Conservation (phyloP, 2,888 invertebrate genomes). For the Drosophila siamana region DNA sequence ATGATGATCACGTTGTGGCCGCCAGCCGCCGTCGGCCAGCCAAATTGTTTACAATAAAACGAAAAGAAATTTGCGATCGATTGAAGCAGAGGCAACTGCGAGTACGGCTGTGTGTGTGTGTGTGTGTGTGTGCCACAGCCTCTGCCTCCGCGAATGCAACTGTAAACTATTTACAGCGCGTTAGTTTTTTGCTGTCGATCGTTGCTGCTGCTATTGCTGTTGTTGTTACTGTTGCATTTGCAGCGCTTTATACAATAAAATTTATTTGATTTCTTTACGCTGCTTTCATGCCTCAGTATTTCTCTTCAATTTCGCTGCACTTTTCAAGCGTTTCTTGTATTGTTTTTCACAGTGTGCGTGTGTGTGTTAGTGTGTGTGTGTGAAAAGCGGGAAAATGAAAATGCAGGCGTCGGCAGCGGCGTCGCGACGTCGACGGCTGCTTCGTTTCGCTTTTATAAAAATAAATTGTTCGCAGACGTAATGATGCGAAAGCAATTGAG, state of each 20-base stretch:
- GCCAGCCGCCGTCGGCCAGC: conserved; percentile 64
- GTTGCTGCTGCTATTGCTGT: conserved; percentile 26
- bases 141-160: conserved; percentile 35
- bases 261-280: conserved; percentile 78
- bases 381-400: conserved; percentile 56
- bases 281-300: conserved; percentile 77
- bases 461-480: conserved; percentile 81
- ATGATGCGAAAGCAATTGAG: conserved; percentile 82
- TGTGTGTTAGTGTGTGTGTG: conserved; percentile 12
- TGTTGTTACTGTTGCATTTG: conserved; percentile 50
- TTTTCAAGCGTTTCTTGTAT: conserved; percentile 63
- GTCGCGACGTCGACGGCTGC: conserved; percentile 48
- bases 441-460: conserved; percentile 76
- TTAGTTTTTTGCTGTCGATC: conserved; percentile 69
- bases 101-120: too few relatives aligned
- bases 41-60: conserved; percentile 77
- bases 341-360: conserved; percentile 27
- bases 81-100: too few relatives aligned
- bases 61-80: conserved; percentile 72
- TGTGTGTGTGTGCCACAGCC: conserved; percentile 60
- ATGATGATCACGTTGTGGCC: conserved; percentile 55
- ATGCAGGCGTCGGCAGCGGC: conserved; percentile 39
- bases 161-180: conserved; percentile 78
- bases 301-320: conserved; percentile 77
- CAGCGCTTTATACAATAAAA: conserved; percentile 76